Base-by-base conservation (phyloP, 2,797 vertebrate species). In the Sebastes taczanowskii region DNA sequence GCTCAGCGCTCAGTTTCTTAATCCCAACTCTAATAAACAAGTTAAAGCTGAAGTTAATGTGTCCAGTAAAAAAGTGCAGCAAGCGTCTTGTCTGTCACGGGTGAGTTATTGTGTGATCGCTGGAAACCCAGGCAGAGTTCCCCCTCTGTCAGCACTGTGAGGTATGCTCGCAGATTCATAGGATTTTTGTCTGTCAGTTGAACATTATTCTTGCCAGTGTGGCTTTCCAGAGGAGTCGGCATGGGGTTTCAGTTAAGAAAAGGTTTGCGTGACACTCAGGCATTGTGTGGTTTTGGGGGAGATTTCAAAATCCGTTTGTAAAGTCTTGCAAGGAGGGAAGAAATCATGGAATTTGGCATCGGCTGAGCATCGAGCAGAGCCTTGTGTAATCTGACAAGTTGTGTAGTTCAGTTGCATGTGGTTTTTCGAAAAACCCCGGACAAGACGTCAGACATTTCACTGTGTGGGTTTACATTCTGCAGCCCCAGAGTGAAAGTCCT, bases 21-120 rank as follows among this genome's bases (percentile, higher is more conserved):
- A 94, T 93, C 86, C 91, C 70, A 89, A 89, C 56, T 89, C 81
- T 91, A 89, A 89, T 91, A 92, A 93, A 92, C 89, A 92, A 88
- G 84, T 90, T 91, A 75, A 89, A 88, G 78, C 75, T 82, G 69
- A 86, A 91, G 77, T 82, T 83, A 90, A 86, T 86, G 82, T 91
- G 83, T 88, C 91, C 86, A 81, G 81, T 88, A 92, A 91, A 91
- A 25, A 29, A 72, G 81, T 74, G 55, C 78, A 82, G 78, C 81
- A 46, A 34, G 42, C 16, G 22, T 87, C 85, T 38, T 27, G 49
- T 83, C 77, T 84, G 72, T 81, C 61, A 38, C 11, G 7, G 74
- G 42, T 35, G 32, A 80, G 74, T 79, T 83, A 67, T 79, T 83
- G 71, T 85, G 63, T 65, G 82, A 84, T 83, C 4, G 7, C 77